Evolutionary conservation across 1,140 invertebrate genomes (phyloP).

Genomic region (Temnothorax curvispinosus): DNA sequence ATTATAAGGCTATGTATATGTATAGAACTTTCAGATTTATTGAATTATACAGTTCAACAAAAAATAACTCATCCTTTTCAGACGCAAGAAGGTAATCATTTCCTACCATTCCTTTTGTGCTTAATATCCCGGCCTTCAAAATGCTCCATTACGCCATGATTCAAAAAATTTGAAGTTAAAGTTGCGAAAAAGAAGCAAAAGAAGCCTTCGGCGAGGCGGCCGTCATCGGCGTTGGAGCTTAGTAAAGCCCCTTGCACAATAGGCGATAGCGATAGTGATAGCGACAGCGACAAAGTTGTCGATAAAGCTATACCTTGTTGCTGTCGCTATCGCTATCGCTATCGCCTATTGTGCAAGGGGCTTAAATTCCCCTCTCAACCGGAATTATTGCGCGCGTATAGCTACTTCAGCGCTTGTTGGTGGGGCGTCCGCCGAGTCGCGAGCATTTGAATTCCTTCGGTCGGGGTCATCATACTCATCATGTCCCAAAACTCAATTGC

Average conservation of each 20-base stretch:
- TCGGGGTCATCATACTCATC: background rate
- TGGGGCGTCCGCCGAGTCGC: background rate
- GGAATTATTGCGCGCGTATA: too few species aligned
- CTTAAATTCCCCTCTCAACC: too few species aligned
- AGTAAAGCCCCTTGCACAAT: too few species aligned
- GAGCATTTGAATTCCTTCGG: background rate
- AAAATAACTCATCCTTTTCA: background rate
- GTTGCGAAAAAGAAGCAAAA: too few species aligned
- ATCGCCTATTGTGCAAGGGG: too few species aligned
- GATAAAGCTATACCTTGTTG: too few species aligned
- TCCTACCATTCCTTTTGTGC: background rate
- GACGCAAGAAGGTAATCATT: background rate
- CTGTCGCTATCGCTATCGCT: too few species aligned
- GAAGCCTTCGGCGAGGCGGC: too few species aligned
- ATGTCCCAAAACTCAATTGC: background rate
- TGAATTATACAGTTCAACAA: conserved; percentile 7
- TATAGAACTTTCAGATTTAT: conserved; percentile 12
- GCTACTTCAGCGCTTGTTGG: background rate
- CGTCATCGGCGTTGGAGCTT: too few species aligned
- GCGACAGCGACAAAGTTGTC: too few species aligned
- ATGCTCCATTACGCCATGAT: background rate
- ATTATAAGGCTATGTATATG: background rate
- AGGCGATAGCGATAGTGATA: too few species aligned
- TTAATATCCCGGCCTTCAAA: background rate
- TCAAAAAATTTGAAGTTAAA: background rate